Percentiles rank a stretch among this genome's conserved stretches.
phyloP scores from a whole-genome alignment of 2,888 invertebrate genomes.

The Catocala sponsa region DNA sequence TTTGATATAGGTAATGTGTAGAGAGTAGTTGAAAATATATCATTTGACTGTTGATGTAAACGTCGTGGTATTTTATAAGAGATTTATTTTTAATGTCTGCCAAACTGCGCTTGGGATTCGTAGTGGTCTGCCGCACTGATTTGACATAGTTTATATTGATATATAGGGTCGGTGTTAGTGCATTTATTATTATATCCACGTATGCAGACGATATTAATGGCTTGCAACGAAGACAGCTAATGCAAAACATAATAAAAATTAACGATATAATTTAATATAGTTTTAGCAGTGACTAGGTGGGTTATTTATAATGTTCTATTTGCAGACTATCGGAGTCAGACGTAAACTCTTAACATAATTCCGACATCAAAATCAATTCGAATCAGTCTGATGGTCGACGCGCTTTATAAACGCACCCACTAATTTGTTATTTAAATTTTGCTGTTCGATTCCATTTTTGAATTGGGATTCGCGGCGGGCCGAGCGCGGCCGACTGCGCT shows the following conservation, averaged over 20 bases:
- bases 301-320: slow-evolving; percentile 48
- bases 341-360: slow-evolving; percentile 60
- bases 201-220: no score
- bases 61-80: no score
- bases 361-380: slow-evolving; percentile 73
- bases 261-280: not conserved
- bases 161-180: no score
- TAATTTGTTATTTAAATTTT: slow-evolving; percentile 85
- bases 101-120: no score
- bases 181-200: no score
- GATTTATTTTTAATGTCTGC: no score
- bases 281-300: slow-evolving; percentile 29
- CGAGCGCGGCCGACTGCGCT: slow-evolving; percentile 54
- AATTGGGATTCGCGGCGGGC: slow-evolving; percentile 71
- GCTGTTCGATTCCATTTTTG: slow-evolving; percentile 78
- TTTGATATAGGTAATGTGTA: slow-evolving; percentile 3
- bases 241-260: no score
- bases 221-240: no score
- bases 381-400: slow-evolving; percentile 73
- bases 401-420: slow-evolving; percentile 76
- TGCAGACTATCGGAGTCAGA: slow-evolving; percentile 28
- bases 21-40: no score
- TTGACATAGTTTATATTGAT: no score
- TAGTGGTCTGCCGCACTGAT: no score
- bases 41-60: no score